Percentiles rank a stretch among this genome's conserved stretches.
phyloP scores from a whole-genome alignment of 2,888 invertebrate genomes.

The Gasteruption jaculator region DNA sequence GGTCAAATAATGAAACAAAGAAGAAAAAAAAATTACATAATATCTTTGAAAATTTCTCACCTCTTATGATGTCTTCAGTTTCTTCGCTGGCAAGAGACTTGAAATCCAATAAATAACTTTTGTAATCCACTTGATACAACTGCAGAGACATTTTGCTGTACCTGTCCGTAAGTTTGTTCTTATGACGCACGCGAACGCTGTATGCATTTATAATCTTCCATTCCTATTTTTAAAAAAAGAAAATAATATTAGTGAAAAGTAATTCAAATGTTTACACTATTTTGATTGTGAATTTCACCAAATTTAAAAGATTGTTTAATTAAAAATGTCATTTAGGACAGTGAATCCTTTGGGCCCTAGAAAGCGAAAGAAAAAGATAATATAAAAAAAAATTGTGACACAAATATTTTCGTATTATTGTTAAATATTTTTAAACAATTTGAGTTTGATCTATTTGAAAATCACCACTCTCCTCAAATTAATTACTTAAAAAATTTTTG shows the following conservation, averaged over 20 bases:
- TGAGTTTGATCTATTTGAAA: too few species aligned
- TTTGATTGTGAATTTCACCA: too few species aligned
- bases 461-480: too few species aligned
- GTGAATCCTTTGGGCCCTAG: too few species aligned
- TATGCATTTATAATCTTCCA: constrained; percentile 99
- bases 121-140: constrained; percentile 97
- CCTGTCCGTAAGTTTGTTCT: constrained; percentile 75
- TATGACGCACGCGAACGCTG: constrained; percentile 91
- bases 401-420: too few species aligned
- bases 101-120: constrained; percentile 95
- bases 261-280: too few species aligned
- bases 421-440: too few species aligned
- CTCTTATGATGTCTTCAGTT: constrained; percentile 53
- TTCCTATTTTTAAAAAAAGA: constrained; percentile 74
- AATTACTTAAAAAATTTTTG: constrained; percentile 3
- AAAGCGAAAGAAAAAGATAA: too few species aligned
- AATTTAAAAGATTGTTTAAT: too few species aligned
- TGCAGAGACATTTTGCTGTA: constrained; percentile 97
- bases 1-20: too few species aligned
- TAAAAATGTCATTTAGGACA: too few species aligned
- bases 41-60: constrained; percentile 24
- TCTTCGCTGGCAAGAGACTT: constrained; percentile 86
- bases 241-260: too few species aligned
- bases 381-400: constrained; percentile 1
- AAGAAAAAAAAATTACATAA: constrained; percentile 4